phyloP scores from a whole-genome alignment of 2,113 vertebrate species.

The Noctilio leporinus region DNA sequence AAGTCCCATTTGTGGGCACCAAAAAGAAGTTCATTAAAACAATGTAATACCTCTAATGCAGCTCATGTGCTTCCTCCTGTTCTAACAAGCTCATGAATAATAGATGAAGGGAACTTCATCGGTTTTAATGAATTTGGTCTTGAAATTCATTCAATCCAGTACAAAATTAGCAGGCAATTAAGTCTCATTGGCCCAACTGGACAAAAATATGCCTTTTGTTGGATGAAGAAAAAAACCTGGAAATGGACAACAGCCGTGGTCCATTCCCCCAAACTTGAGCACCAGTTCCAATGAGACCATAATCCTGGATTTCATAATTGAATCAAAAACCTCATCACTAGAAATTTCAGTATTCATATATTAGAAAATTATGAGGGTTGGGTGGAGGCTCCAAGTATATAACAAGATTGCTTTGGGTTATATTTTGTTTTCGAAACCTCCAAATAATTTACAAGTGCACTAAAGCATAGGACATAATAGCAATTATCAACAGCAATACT shows the following conservation, averaged over 20 bases:
- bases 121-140: constrained; percentile 80
- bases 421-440: constrained; percentile 3
- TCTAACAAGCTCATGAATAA: constrained; percentile 79
- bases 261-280: neutral
- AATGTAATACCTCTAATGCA: constrained; percentile 69
- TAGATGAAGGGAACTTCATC: constrained; percentile 75
- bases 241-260: neutral
- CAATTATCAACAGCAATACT: neutral
- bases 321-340: neutral
- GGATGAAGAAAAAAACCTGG: neutral
- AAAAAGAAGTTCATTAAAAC: constrained; percentile 70
- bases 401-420: neutral
- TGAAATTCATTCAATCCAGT: constrained; percentile 78
- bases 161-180: constrained; percentile 79
- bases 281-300: neutral
- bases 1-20: constrained; percentile 43
- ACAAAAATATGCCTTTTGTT: constrained; percentile 54
- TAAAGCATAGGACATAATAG: neutral
- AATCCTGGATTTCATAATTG: neutral
- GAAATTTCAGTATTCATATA: neutral
- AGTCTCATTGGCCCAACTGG: constrained; percentile 67
- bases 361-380: neutral
- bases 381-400: neutral
- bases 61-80: constrained; percentile 65
- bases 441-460: constrained; percentile 1